These are phyloP conservation scores for Rapana venosa DNA, from an alignment of 2,888 invertebrate genomes.

Conservation along the genomic window DNA sequence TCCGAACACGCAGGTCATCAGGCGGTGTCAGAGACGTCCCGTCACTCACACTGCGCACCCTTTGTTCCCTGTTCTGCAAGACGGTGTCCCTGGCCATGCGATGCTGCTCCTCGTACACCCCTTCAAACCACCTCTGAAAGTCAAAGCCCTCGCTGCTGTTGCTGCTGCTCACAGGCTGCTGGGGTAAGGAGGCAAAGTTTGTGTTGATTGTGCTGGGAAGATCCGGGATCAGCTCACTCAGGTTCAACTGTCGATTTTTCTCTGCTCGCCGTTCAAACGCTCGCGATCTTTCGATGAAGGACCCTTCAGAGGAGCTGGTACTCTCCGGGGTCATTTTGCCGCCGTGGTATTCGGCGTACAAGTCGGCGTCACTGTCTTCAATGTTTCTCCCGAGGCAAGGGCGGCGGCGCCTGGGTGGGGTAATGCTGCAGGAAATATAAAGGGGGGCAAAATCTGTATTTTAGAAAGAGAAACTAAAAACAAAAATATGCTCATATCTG, in stretches of 20 bases:
- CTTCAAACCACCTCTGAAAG: constrained; percentile 66
- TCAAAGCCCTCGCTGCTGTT: constrained; percentile 54
- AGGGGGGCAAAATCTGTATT: background rate
- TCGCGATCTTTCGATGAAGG: constrained; percentile 32
- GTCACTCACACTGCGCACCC: constrained; percentile 42
- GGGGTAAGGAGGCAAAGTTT: constrained; percentile 62
- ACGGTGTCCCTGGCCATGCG: constrained; percentile 37
- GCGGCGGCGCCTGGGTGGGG: constrained; percentile 64
- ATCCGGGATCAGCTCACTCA: constrained; percentile 62
- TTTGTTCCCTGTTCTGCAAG: background rate
- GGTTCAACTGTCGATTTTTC: background rate
- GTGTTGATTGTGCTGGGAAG: constrained; percentile 72
- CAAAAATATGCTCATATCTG: background rate
- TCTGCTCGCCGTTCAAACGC: constrained; percentile 28
- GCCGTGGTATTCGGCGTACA: constrained; percentile 73
- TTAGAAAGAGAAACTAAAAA: background rate
- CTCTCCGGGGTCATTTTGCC: constrained; percentile 50
- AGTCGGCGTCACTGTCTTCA: constrained; percentile 74
- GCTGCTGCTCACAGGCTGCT: constrained; percentile 11
- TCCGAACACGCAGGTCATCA: constrained; percentile 55
- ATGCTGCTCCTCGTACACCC: constrained; percentile 66
- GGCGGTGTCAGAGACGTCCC: constrained; percentile 28
- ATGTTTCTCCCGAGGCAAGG: constrained; percentile 71
- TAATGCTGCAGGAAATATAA: constrained; percentile 55
- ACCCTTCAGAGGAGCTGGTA: constrained; percentile 50